These are phyloP conservation scores for Hydropsyche betteni DNA, from an alignment of 2,888 invertebrate genomes.

Conservation along the genomic window DNA sequence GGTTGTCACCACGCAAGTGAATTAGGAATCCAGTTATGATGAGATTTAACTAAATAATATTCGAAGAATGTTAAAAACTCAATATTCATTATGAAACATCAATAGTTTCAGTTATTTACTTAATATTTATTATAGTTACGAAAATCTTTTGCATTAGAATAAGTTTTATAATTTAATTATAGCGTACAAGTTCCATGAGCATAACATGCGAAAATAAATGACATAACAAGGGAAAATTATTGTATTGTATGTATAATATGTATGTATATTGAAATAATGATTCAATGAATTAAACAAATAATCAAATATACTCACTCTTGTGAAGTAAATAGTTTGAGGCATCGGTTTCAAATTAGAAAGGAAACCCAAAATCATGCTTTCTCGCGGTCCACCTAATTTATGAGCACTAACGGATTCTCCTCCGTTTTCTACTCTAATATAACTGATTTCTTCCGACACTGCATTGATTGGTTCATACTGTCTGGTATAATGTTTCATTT, in stretches of 20 bases:
- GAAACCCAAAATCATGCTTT: conserved; percentile 86
- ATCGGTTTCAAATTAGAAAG: conserved; percentile 85
- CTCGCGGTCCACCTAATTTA: conserved; percentile 80
- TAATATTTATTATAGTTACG: no score
- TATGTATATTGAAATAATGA: neutral
- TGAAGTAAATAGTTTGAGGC: conserved; percentile 88
- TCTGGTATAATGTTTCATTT: conserved; percentile 84
- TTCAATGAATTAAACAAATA: conserved; percentile 10
- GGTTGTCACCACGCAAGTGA: conserved; percentile 34
- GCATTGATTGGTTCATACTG: conserved; percentile 84
- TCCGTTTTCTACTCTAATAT: conserved; percentile 64
- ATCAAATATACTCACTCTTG: conserved; percentile 72
- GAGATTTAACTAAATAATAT: neutral
- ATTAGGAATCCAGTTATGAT: neutral
- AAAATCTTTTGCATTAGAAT: no score
- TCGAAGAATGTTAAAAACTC: no score
- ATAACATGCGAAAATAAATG: no score
- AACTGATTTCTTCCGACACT: conserved; percentile 65
- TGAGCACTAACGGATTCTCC: conserved; percentile 77
- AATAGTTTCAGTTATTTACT: no score
- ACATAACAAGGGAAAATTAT: no score
- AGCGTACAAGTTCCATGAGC: no score
- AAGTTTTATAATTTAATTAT: no score
- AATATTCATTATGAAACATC: no score
- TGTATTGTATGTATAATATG: neutral